Conservation (phyloP, 2,797 vertebrate genomes). For the Falco cherrug region DNA sequence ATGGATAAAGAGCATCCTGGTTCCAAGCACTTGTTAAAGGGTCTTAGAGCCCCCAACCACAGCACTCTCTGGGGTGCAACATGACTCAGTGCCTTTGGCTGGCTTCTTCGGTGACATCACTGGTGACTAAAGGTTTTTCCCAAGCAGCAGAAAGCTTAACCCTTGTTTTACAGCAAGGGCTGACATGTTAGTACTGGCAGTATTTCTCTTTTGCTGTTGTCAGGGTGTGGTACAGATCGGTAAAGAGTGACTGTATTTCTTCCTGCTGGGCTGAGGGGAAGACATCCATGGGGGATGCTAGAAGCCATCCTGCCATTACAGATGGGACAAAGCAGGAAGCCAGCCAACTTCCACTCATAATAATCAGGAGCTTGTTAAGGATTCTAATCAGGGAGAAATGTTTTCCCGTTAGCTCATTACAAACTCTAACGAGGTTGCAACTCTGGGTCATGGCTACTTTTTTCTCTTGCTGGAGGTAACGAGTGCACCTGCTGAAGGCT, state of each 20-base stretch:
- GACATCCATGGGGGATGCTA: background rate
- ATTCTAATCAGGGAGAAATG: slow-evolving; percentile 73
- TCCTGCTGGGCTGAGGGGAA: background rate
- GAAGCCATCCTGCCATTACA: background rate
- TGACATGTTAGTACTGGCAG: background rate
- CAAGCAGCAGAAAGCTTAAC: slow-evolving; percentile 9
- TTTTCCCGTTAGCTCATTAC: slow-evolving; percentile 68
- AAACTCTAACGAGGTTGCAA: slow-evolving; percentile 56
- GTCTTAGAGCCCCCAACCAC: background rate
- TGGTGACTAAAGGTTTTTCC: slow-evolving; percentile 5
- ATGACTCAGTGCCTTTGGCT: background rate
- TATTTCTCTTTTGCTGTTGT: background rate
- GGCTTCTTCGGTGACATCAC: rapidly evolving
- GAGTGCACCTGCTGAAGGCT: background rate
- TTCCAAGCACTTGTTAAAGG: background rate
- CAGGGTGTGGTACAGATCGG: background rate
- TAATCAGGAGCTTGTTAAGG: slow-evolving; percentile 26
- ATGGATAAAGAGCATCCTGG: background rate
- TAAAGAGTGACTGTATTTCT: background rate
- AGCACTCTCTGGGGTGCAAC: background rate
- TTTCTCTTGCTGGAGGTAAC: slow-evolving; percentile 34
- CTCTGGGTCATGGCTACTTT: slow-evolving; percentile 45
- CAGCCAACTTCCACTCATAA: background rate
- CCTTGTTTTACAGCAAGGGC: background rate
- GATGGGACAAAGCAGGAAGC: background rate